A percentile compares a stretch with the other conserved stretches of the same genome.
These are phyloP conservation scores for Wiebesia pumilae DNA, from an alignment of 1,140 invertebrate species.

Conservation along the genomic window DNA sequence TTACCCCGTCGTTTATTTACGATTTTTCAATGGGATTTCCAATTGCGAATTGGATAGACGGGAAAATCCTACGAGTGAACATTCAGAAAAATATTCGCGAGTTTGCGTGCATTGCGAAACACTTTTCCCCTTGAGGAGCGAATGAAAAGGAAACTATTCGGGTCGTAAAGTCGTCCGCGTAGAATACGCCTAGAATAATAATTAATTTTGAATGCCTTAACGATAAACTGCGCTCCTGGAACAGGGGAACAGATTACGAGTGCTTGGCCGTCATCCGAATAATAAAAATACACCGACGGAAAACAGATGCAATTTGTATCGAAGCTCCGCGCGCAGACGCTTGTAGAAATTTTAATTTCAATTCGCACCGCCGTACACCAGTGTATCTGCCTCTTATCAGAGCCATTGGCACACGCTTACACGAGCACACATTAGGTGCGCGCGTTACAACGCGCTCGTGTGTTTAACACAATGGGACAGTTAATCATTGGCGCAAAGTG, in stretches of 20 bases:
- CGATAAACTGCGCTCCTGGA: no score
- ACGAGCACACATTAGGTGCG: not conserved
- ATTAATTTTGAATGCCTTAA: not conserved
- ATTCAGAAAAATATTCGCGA: not conserved
- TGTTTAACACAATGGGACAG: conserved; percentile 43
- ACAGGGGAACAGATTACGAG: no score
- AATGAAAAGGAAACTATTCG: not conserved
- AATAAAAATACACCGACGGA: no score
- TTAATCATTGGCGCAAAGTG: conserved; percentile 44
- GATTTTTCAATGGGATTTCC: no score
- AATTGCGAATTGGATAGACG: no score
- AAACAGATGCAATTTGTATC: conserved; percentile 28
- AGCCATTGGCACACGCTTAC: not conserved
- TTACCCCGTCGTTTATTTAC: no score
- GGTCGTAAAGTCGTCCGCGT: not conserved
- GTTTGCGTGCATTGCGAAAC: not conserved
- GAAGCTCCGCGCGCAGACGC: not conserved
- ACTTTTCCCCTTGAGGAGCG: not conserved
- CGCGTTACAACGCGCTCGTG: not conserved
- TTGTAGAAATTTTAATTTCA: not conserved
- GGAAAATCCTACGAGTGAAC: not conserved
- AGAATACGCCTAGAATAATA: not conserved
- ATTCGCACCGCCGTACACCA: conserved; percentile 14
- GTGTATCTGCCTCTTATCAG: not conserved
- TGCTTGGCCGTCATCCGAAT: no score